Evolutionary conservation across 2,888 invertebrate genomes (phyloP).

Genomic region (Pachymerium ferrugineum): DNA sequence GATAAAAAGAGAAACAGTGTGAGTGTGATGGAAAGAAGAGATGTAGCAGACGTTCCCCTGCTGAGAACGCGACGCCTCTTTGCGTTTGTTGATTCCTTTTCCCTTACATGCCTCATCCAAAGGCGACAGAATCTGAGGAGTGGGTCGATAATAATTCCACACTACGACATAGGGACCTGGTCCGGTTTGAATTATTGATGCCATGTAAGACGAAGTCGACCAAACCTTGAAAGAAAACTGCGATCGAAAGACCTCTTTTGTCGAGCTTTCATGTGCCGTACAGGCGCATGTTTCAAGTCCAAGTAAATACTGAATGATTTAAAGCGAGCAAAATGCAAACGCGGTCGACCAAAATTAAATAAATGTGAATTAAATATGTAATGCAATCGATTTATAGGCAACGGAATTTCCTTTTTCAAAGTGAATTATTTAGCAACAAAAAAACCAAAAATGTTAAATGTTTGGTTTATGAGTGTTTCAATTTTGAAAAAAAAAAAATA

Average conservation of each 20-base stretch:
- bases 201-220: conserved; percentile 2
- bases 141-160: conserved; percentile 16
- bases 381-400: not conserved
- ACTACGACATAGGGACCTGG: not conserved
- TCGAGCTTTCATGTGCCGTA: not conserved
- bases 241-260: too few species aligned
- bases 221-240: not conserved
- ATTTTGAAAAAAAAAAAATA: not conserved
- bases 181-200: conserved; percentile 27
- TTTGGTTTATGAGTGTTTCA: too few species aligned
- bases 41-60: not conserved
- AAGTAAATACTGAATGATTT: conserved; percentile 20
- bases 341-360: conserved; percentile 21
- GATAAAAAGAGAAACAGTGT: not conserved
- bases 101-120: not conserved
- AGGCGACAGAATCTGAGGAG: not conserved
- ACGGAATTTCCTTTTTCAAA: not conserved
- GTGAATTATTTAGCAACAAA: too few species aligned
- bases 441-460: not conserved
- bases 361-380: not conserved
- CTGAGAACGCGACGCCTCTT: not conserved
- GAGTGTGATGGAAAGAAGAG: not conserved
- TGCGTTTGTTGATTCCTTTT: not conserved
- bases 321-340: not conserved
- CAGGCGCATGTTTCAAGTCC: not conserved